These are phyloP conservation scores for Zoroaster sp. DNA, from an alignment of 53 echinoderm and acorn worm species.

Conservation along the genomic window DNA sequence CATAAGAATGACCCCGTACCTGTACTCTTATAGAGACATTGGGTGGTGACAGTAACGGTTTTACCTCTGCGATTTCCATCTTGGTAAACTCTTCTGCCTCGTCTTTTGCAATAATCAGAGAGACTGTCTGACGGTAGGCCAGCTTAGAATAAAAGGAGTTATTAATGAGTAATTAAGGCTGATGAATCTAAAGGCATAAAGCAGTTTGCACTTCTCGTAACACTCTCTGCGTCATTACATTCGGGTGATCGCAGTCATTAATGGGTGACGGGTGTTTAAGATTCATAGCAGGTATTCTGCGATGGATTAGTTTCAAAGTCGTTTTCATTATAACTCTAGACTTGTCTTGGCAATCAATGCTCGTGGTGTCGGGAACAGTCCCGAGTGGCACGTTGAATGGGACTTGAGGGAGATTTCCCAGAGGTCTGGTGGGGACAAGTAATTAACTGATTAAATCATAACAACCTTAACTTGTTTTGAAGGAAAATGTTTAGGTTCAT, in stretches of 20 bases:
- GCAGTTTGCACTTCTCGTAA: constrained; percentile 53
- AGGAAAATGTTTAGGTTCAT: constrained; percentile 40
- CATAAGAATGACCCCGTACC: constrained; percentile 41
- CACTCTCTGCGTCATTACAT: constrained; percentile 13
- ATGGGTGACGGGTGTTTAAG: constrained; percentile 52
- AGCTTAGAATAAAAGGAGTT: constrained; percentile 58
- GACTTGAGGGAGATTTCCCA: constrained; percentile 42
- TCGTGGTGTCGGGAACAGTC: constrained; percentile 16
- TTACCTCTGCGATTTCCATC: neutral
- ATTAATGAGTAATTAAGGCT: constrained; percentile 58
- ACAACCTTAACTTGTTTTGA: constrained; percentile 55
- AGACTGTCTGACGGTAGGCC: constrained; percentile 55
- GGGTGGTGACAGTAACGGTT: constrained; percentile 19
- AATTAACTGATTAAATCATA: constrained; percentile 62
- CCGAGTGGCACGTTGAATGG: constrained; percentile 14
- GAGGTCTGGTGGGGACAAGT: constrained; percentile 14
- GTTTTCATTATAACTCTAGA: constrained; percentile 4
- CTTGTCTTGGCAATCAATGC: constrained; percentile 36
- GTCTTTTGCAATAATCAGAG: constrained; percentile 33
- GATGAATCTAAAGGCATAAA: constrained; percentile 44
- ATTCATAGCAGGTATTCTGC: constrained; percentile 46
- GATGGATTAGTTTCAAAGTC: constrained; percentile 43
- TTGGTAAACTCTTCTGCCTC: constrained; percentile 25
- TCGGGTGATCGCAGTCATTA: neutral
- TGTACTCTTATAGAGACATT: constrained; percentile 14